Conservation (phyloP, 2,888 invertebrate genomes). For the Thumatha senex region DNA sequence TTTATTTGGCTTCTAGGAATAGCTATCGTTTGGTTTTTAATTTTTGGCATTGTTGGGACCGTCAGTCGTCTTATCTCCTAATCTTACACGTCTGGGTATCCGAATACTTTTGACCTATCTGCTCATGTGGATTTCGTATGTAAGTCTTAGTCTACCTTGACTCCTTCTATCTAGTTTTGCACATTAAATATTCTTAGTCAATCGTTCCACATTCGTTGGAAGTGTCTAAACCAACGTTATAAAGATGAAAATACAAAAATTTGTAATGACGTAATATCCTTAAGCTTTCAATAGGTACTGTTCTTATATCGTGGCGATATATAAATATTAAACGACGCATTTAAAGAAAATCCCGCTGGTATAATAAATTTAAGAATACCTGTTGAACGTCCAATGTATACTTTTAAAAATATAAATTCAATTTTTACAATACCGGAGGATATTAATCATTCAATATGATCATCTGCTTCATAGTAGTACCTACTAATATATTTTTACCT, state of each 20-base stretch:
- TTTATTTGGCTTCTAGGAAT: no score
- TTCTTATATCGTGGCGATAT: background rate
- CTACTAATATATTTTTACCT: conserved; percentile 21
- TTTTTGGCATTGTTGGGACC: no score
- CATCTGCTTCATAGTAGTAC: conserved; percentile 14
- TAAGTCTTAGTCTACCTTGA: no score
- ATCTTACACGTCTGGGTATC: no score
- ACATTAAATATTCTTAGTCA: no score
- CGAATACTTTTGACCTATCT: no score
- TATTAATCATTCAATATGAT: conserved; percentile 23
- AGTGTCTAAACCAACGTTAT: no score
- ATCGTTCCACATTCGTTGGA: no score
- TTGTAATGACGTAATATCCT: background rate
- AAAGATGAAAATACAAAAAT: background rate
- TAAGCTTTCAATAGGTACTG: background rate
- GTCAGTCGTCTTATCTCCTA: no score
- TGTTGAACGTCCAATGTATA: background rate
- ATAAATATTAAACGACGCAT: background rate
- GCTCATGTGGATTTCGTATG: no score
- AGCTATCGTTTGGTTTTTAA: no score
- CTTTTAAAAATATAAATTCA: background rate
- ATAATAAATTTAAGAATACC: background rate
- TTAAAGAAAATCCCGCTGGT: background rate
- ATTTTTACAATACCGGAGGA: background rate
- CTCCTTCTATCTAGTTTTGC: no score